A percentile compares a stretch with the other conserved stretches of the same genome.
These are phyloP conservation scores for Lepus europaeus DNA, from an alignment of 2,113 vertebrate species.

Conservation along the genomic window DNA sequence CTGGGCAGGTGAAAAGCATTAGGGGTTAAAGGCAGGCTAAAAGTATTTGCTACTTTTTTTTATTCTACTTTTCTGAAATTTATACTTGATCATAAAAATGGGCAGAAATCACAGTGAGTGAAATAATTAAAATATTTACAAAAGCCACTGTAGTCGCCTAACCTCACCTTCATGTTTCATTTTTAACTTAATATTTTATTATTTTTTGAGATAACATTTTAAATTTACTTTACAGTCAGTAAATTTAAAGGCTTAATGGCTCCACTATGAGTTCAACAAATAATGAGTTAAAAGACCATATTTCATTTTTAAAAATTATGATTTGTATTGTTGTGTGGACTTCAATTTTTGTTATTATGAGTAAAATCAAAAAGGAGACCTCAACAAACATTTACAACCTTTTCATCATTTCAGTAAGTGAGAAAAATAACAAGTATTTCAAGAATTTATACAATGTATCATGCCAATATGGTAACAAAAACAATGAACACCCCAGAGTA, in stretches of 20 bases:
- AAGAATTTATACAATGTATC: not conserved
- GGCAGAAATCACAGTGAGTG: not conserved
- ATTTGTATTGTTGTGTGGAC: not conserved
- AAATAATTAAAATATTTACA: not conserved
- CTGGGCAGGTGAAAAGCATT: conserved; percentile 47
- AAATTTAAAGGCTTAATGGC: no score
- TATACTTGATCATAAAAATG: not conserved
- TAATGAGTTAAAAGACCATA: not conserved
- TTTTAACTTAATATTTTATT: not conserved
- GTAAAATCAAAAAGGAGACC: not conserved
- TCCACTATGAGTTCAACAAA: no score
- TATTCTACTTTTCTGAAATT: conserved; percentile 20
- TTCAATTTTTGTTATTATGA: not conserved
- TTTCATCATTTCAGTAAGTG: not conserved
- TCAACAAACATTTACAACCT: not conserved
- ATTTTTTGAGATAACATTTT: no score
- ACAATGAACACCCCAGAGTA: not conserved
- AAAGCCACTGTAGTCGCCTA: not conserved
- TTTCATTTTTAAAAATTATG: conserved; percentile 7
- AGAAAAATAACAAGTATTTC: not conserved
- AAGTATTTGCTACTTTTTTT: conserved; percentile 32
- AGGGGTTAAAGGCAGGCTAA: not conserved
- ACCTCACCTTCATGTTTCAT: not conserved
- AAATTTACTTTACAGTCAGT: no score
- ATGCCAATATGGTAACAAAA: not conserved